phyloP scores from a whole-genome alignment of 2,888 invertebrate genomes.

The Meteorus colon region DNA sequence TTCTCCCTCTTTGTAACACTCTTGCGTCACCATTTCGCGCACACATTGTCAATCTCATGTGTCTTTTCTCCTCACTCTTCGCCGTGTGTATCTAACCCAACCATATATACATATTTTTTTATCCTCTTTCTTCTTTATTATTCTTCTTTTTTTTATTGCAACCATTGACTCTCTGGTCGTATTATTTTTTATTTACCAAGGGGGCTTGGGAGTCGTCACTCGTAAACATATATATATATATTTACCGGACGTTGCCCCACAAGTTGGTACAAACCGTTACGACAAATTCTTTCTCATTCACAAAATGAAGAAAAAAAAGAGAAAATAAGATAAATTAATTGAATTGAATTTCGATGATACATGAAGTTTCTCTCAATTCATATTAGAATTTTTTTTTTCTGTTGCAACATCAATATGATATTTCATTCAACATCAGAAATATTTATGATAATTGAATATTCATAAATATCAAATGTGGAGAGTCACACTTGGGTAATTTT shows the following conservation, averaged over 20 bases:
- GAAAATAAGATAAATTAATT: constrained; percentile 1
- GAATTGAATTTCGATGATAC: not conserved
- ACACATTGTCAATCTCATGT: constrained; percentile 27
- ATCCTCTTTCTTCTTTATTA: constrained; percentile 24
- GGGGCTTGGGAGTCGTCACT: constrained; percentile 11
- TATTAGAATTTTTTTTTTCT: constrained; percentile 2
- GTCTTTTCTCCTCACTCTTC: constrained; percentile 11
- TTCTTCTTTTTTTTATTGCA: not conserved
- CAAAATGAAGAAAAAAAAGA: not conserved
- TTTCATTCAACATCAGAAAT: not conserved
- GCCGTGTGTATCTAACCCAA: not conserved
- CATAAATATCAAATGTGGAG: constrained; percentile 1
- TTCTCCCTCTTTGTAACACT: constrained; percentile 46
- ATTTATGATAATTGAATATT: not conserved
- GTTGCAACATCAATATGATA: not conserved
- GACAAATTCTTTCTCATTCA: constrained; percentile 29
- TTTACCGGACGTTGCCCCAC: constrained; percentile 20
- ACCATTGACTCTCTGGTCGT: constrained; percentile 29
- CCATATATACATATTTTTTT: constrained; percentile 5
- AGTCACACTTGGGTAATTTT: constrained; percentile 10
- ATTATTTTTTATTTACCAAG: constrained; percentile 40
- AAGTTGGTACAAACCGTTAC: constrained; percentile 14
- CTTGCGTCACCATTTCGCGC: constrained; percentile 43
- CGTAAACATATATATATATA: constrained; percentile 25
- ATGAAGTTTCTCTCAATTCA: not conserved